A percentile compares a stretch with the other conserved stretches of the same genome.
Evolutionary conservation across 2,888 invertebrate species (phyloP).

Genomic region (Caenorhabditis sp.): DNA sequence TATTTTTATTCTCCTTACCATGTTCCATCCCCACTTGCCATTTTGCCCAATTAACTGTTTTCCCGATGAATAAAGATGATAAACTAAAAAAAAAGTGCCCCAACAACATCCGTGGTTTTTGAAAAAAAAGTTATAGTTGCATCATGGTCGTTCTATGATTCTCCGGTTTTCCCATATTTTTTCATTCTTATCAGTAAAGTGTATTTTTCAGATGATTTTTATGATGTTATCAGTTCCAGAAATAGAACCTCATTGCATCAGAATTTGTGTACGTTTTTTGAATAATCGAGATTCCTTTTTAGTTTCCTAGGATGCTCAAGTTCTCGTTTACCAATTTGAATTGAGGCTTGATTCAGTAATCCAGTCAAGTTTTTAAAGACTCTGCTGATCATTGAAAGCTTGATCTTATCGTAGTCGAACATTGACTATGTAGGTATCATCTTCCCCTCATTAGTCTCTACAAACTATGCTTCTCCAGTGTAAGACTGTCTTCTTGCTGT

Average conservation of each 20-base stretch:
- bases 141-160: background rate
- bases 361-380: too few species aligned
- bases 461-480: background rate
- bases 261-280: background rate
- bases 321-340: too few species aligned
- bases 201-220: background rate
- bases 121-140: background rate
- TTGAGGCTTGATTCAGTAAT: too few species aligned
- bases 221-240: slow-evolving; percentile 6
- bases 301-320: too few species aligned
- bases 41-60: too few species aligned
- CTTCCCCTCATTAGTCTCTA: background rate
- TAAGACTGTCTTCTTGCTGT: slow-evolving; percentile 9
- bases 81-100: too few species aligned
- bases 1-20: too few species aligned
- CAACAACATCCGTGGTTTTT: too few species aligned
- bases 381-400: slow-evolving; percentile 24
- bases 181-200: background rate
- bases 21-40: too few species aligned
- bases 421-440: background rate
- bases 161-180: background rate
- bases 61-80: too few species aligned
- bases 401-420: slow-evolving; percentile 11
- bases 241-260: background rate
- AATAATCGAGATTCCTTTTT: background rate